Base-by-base conservation (phyloP, 1,140 invertebrate species). In the Listronotus oregonensis region DNA sequence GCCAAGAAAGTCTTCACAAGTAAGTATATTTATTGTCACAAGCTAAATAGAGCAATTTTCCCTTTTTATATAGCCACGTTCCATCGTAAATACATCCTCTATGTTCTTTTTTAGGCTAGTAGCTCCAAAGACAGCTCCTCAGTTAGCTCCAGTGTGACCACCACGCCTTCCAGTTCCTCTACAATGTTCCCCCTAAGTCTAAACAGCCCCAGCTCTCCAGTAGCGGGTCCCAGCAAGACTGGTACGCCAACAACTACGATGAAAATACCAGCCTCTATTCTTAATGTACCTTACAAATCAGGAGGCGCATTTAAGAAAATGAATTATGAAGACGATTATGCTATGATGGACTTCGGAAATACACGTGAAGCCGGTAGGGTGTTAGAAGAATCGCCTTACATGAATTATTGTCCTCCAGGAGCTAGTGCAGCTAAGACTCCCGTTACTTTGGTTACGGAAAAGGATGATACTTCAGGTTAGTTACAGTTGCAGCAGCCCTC, bases 131-230 rank as follows among this genome's bases (percentile, higher is more conserved):
- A 82, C 37, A 76, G 76, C 39, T 75, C 79, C 0, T 81, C 80
- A 10, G n/a, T 54, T 12, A 56, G 37, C 34, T 81, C 82, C 0
- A 79, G 80, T 2, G 73, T 81, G 0, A 80, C 80, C 7, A 66
- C 64, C 5, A 85, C 84, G 0, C 82, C 84, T 0, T 84, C 82
- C 0, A 82, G 83, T 46, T 83, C 84, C 4, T 76, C 82, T 0
- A 84, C 85, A 0, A 85, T 87, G 65, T 87, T 86, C 64, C 84
- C 85, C 0, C 82, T 87, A 50, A 85, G 82, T 39, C 64, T 86
- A 2, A 85, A 85, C 68, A 86, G 84, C 76, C 85, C 86, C 3
- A 79, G 81, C 34, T 85, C 84, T 4, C 85, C 85, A 0, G 75
- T 81, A 12, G 82, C 82, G 64, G 55, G 70, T 50, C 55, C 70